Evolutionary conservation across 2,888 invertebrate species (phyloP), one percentile per base, ranked within the genome.

Genomic region (Automeris io): DNA sequence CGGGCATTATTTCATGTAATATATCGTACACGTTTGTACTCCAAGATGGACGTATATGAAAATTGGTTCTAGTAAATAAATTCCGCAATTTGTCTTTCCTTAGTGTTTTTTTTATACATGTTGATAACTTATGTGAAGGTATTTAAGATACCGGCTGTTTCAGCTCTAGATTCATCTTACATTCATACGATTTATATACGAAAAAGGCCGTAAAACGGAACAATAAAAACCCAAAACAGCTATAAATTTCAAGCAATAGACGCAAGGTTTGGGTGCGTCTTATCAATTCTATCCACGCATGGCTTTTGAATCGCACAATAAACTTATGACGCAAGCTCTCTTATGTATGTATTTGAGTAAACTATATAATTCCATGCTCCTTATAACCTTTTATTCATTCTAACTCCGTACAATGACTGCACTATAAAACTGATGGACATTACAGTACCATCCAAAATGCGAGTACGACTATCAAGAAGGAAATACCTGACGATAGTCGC

Each of bases 161-260:
- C 66, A 73, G 70, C 65, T 66, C 66, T 70, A 73, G 81, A 85
- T 85, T 81, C 80, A 81, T 83, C 81, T 83, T 83, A 76, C 86
- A 85, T 83, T 86, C 83, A 70, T 75, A 74, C 78, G 78, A 85
- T 86, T 86, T 86, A 86, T 85, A 78, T 66, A 77, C 78, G 82
- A 71, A 71, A n/a, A 69, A 82, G 80, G 86, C 81, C 81, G 82
- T 87, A 87, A 87, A 87, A 85, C 85, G 82, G 81, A 87, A 87
- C 87, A 87, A 87, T 87, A 87, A 87, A 87, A 87, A 87, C 86
- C 86, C 87, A 87, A 87, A 87, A 87, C 87, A 87, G 85, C 81
- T 80, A 87, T 87, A 87, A 87, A 87, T 87, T 87, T 83, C 73
- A 67, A 77, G 83, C 82, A 85, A 86, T 85, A 85, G 85, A 82